Base-by-base conservation (phyloP, 2,797 vertebrate species). In the Eulemur mongoz region DNA sequence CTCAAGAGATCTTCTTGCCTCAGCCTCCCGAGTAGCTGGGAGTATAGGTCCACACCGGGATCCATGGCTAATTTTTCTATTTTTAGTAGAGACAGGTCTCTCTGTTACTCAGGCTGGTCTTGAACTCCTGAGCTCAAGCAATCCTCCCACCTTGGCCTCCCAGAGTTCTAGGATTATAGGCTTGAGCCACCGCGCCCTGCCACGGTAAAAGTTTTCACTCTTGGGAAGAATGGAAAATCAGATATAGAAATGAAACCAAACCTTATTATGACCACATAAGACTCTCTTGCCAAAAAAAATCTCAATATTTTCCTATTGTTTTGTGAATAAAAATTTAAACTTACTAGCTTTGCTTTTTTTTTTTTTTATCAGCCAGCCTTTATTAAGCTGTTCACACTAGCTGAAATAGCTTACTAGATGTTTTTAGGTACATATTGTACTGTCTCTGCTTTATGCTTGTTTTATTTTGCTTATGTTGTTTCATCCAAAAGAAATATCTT, bases 381-480 rank as follows among this genome's bases (percentile, higher is more conserved):
- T 82, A 40, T 73, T n/a, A 57, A 87, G 43, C 11, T 30, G 2
- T 80, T 92, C 32, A 50, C 3, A 15, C 1, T 25, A 84, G 27
- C 14, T 63, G 12, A 87, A 84, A 67, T 59, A n/a, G 5, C 14
- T 93, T 54, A 35, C 25, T 73, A 4, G 25, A 23, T 81, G 14
- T 89, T 27, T n/a, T 43, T 43, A 18, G 25, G 14, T 73, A 45
- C 17, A n/a, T 27, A 30, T 20, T 43, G 6, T 83, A 25, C 0
- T 12, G 3, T 1, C 2, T 89, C 45, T 75, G 23, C 76, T 87
- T 89, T 87, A 25, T 2, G 7, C 45, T 57, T 87, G 8, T 63
- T 85, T 93, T 8, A 35, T 91, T 94, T 86, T 65, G 20, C 73
- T 82, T 96, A 52, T 65, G 23, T 45, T 88, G 30, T 91, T 96